Conservation (phyloP, 2,888 invertebrate species). For the Diaprepes abbreviatus region DNA sequence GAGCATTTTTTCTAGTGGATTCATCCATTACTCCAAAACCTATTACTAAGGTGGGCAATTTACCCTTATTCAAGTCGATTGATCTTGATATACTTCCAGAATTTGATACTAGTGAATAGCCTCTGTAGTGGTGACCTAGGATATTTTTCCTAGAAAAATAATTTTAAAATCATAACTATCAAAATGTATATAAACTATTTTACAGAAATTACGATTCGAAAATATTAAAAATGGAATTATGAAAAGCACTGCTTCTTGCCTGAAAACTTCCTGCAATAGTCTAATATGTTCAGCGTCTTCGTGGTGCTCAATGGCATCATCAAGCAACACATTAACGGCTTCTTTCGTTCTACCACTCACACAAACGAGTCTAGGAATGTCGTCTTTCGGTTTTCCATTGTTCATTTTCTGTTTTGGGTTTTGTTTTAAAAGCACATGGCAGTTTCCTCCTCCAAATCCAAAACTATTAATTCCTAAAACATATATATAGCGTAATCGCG, state of each 20-base stretch:
- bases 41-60: constrained; percentile 59
- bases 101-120: constrained; percentile 72
- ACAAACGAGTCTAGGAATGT: constrained; percentile 80
- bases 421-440: no score
- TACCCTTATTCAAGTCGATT: neutral
- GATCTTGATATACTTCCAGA: constrained; percentile 58
- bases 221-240: no score
- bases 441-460: no score
- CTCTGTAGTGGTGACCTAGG: constrained; percentile 69
- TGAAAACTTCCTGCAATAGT: constrained; percentile 56
- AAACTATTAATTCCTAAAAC: no score
- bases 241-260: constrained; percentile 70
- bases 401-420: no score
- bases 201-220: no score
- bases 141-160: constrained; percentile 38
- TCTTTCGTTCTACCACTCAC: no score
- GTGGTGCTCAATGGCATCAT: constrained; percentile 69
- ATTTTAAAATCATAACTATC: neutral
- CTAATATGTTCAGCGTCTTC: constrained; percentile 57
- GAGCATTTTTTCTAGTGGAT: constrained; percentile 89
- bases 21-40: constrained; percentile 94
- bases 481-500: no score
- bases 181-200: no score
- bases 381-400: constrained; percentile 73
- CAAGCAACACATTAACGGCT: constrained; percentile 76